Base-by-base conservation (phyloP, 2,797 vertebrate genomes). In the Sebastes iracundus region DNA sequence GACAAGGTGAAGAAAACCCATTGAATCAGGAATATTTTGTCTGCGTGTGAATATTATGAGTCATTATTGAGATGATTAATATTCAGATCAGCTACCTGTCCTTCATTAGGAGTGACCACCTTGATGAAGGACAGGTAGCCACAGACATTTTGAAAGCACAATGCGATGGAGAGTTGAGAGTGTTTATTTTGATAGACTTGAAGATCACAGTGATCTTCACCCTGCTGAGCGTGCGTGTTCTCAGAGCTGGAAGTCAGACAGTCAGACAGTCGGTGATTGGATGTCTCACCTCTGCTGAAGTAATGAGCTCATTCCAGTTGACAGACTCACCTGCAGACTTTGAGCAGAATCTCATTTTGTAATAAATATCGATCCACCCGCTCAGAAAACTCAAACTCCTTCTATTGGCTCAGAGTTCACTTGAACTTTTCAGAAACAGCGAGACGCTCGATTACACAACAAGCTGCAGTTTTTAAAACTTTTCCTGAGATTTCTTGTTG, bases 291-390 rank as follows among this genome's bases (percentile, higher is more conserved):
- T 52, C 61, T 20, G 46, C 61, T 56, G 53, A 46, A 55, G 49
- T 65, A 77, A 72, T 61, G 72, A 75, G 18, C 20, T 80, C 62
- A 76, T 80, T 63, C 14, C 33, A 76, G 33, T 6, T 63, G 72
- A 76, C 62, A 30, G 67, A 60, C 38, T 68, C 63, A 77, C 77
- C 68, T 28, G 2, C 79, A 74, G 22, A 60, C 38, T 46, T 46
- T 46, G 42, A 46, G 14, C 35, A 22, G 27, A 62, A 33, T 75
- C n/a, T 61, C 42, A 63, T 78, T 74, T 75, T 35, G 60, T 52
- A 73, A 81, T 49, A 73, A 56, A 87, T n/a, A 69, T 75, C 22
- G 58, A 78, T 61, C 23, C 23, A n/a, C 11, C 30, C 2, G 1
- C 28, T 12, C 49, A 59, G 25, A 63, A 62, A 38, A 59, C 27